Conservation (phyloP, 2,797 vertebrate genomes). For the Chaenodraco wilsoni region DNA sequence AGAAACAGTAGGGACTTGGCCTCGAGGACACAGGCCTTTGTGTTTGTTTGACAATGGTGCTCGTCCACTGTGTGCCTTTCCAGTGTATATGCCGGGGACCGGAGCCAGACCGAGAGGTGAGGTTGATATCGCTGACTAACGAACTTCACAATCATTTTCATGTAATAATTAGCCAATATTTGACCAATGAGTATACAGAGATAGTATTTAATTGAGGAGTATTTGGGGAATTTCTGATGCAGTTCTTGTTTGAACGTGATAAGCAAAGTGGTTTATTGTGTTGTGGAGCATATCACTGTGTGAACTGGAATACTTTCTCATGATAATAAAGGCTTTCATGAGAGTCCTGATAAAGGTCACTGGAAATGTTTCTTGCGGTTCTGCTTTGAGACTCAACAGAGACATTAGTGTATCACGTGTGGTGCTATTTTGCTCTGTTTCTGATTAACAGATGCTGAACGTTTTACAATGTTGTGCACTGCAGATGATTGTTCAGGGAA, state of each 20-base stretch:
- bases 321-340: conserved; percentile 40
- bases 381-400: conserved; percentile 8
- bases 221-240: conserved; percentile 42
- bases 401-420: not conserved
- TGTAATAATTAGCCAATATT: conserved; percentile 49
- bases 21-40: conserved; percentile 28
- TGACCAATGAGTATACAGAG: conserved; percentile 23
- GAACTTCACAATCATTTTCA: not conserved
- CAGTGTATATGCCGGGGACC: conserved; percentile 84
- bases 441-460: conserved; percentile 64
- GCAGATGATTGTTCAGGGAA: conserved; percentile 21
- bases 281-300: conserved; percentile 41
- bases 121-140: conserved; percentile 48
- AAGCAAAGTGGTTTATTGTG: conserved; percentile 32
- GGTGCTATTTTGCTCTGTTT: conserved; percentile 53
- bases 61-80: conserved; percentile 85
- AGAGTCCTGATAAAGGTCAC: conserved; percentile 30
- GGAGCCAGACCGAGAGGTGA: conserved; percentile 84
- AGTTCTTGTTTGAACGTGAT: conserved; percentile 59
- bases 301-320: conserved; percentile 32
- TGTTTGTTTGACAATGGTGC: conserved; percentile 76
- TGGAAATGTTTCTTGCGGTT: conserved; percentile 26
- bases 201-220: conserved; percentile 53
- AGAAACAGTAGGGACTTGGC: conserved; percentile 11
- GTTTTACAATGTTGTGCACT: conserved; percentile 11